Conservation (phyloP, 2,113 vertebrate genomes). For the Ochotona curzoniae region DNA sequence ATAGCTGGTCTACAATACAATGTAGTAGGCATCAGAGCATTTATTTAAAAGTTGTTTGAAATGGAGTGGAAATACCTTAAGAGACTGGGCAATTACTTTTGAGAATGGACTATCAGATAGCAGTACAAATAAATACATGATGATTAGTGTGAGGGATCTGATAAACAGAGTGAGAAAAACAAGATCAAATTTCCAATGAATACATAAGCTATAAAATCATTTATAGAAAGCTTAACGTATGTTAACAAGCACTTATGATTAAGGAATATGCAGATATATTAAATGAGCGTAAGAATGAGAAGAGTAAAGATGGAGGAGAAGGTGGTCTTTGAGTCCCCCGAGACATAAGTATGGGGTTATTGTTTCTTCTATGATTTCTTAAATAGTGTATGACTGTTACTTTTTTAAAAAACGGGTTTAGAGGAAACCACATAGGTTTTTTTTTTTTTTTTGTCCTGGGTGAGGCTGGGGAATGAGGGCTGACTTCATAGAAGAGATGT, state of each 20-base stretch:
- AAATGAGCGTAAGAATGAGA: neutral
- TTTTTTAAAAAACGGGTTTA: neutral
- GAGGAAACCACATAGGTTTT: neutral
- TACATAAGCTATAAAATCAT: neutral
- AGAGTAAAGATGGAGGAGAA: neutral
- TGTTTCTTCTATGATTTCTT: neutral
- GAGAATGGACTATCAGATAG: neutral
- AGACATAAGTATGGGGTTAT: neutral
- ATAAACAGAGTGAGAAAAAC: neutral
- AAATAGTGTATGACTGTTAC: neutral
- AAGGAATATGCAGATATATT: neutral
- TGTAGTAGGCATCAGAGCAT: neutral
- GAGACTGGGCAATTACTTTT: neutral
- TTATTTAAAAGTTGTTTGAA: neutral
- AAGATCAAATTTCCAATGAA: constrained; percentile 3
- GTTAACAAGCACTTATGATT: neutral
- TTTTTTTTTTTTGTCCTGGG: neutral
- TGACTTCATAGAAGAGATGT: neutral
- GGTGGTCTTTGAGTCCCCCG: neutral
- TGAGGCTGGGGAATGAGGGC: neutral
- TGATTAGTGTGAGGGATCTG: neutral
- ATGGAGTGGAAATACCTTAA: constrained; percentile 27
- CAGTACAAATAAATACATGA: neutral
- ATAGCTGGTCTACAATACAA: neutral
- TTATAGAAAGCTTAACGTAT: constrained; percentile 2